Evolutionary conservation across 2,113 vertebrate genomes (phyloP), one percentile per base, ranked within the genome.

Genomic region (Nicator chloris): DNA sequence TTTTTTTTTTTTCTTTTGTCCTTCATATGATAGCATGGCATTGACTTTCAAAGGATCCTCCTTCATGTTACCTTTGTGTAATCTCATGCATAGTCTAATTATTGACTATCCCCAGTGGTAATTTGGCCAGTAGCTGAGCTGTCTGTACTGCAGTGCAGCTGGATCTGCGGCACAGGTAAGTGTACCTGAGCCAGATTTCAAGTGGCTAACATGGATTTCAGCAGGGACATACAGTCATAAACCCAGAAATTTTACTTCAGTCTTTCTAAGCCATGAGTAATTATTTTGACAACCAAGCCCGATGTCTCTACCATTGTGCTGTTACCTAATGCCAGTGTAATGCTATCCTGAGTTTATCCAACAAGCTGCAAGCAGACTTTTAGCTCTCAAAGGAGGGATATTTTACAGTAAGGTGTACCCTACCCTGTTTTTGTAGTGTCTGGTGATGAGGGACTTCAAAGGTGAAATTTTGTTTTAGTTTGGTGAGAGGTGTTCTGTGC

Each of bases 51-150:
- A n/a, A 93, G n/a, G 35, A 88, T 76, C 59, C 39, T 86, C 70
- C 81, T 95, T 87, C 61, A 45, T 30, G 50, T 70, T 92, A 72
- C 82, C 82, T 89, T 61, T 82, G 64, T 44, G 47, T 75, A 77
- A 85, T 90, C 71, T 88, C 71, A 80, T 50, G 54, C 80, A 59
- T 93, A 93, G 66, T 70, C 90, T 93, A 90, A 95, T 96, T 88
- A 93, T 64, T 94, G 90, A 92, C 71, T 80, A 64, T 92, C 51
- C 85, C 75, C 70, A 84, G 59, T 54, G 49, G 66, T 66, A 91
- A 91, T 90, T 51, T 83, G 79, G 26, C 40, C 81, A 63, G 73
- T 68, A 88, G 79, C 87, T 88, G 66, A 86, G 50, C 49, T 95
- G 37, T 45, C 79, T 72, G 26, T 82, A 39, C 79, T 94, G 86